Evolutionary conservation across 2,797 vertebrate species (phyloP).

Genomic region (Ceyx erithaca): DNA sequence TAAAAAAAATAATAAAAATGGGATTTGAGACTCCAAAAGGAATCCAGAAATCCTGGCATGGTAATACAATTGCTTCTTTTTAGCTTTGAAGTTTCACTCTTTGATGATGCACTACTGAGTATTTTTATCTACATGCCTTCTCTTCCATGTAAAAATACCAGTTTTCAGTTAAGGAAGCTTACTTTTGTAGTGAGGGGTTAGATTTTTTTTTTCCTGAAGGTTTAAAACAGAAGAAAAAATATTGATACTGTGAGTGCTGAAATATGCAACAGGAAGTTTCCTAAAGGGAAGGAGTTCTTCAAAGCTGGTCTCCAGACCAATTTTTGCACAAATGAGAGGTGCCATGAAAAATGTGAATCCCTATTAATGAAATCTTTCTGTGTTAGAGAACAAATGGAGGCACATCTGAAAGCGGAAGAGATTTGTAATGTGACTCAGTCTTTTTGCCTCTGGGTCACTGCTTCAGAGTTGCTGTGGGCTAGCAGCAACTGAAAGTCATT

Average conservation of each 20-base stretch:
- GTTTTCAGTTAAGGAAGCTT: constrained; percentile 9
- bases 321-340: constrained; percentile 3
- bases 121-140: background rate
- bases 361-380: constrained; percentile 40
- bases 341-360: background rate
- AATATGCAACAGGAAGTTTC: background rate
- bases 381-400: constrained; percentile 7
- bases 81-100: background rate
- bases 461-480: background rate
- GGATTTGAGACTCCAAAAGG: background rate
- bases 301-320: background rate
- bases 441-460: constrained; percentile 12
- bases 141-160: background rate
- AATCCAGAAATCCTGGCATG: background rate
- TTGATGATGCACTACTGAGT: background rate
- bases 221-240: background rate
- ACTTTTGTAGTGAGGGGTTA: background rate
- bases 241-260: background rate
- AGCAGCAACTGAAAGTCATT: constrained; percentile 29
- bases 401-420: constrained; percentile 15
- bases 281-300: background rate
- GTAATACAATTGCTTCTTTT: background rate
- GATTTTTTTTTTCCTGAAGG: background rate
- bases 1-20: background rate
- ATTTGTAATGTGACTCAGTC: constrained; percentile 18